Evolutionary conservation across 2,113 vertebrate genomes (phyloP).

Genomic region (Archocentrus centrarchus): DNA sequence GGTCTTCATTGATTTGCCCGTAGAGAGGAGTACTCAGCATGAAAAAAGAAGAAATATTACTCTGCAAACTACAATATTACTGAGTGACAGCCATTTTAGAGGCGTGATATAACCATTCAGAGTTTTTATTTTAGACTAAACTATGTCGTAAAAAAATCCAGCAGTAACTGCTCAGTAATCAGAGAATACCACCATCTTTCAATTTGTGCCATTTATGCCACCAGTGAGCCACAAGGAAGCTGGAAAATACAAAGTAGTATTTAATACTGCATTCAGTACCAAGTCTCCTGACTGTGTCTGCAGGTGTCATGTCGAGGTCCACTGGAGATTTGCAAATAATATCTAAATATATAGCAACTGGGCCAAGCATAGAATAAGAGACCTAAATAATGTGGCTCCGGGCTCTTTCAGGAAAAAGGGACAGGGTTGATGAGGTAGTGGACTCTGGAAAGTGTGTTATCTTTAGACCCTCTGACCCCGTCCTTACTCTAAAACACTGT

Average conservation of each 20-base stretch:
- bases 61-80: constrained; percentile 33
- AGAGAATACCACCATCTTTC: constrained; percentile 42
- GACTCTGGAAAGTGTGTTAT: constrained; percentile 27
- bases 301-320: background rate
- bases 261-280: constrained; percentile 41
- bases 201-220: constrained; percentile 30
- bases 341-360: constrained; percentile 42
- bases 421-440: constrained; percentile 3
- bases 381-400: constrained; percentile 21
- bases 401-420: background rate
- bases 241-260: constrained; percentile 16
- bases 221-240: constrained; percentile 1
- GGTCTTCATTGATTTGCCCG: constrained; percentile 51
- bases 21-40: constrained; percentile 10
- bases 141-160: constrained; percentile 53
- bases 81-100: constrained; percentile 46
- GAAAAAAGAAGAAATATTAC: constrained; percentile 59
- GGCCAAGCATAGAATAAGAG: constrained; percentile 20
- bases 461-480: constrained; percentile 22
- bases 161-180: constrained; percentile 50
- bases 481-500: background rate
- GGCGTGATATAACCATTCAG: constrained; percentile 51
- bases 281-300: background rate
- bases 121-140: constrained; percentile 58
- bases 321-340: constrained; percentile 52